Percentiles rank a stretch among this genome's conserved stretches.
These are phyloP conservation scores for Stichodactyla helianthus DNA, from an alignment of 64 coral and sea anemone species.

Conservation along the genomic window DNA sequence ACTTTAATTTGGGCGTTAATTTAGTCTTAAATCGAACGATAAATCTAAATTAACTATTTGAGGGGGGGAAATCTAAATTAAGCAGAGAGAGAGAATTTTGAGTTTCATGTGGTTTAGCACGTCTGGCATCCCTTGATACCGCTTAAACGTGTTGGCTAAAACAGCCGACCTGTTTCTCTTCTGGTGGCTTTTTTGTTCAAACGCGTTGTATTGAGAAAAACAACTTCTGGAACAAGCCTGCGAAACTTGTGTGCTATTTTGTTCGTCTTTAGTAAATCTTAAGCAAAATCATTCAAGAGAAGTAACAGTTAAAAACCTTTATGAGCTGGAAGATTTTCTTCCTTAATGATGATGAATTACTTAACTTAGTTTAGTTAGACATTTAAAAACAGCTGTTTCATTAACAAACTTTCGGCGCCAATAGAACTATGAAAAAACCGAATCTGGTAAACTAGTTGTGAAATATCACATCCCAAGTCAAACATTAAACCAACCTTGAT, in stretches of 20 bases:
- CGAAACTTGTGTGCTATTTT: neutral
- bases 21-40: too few relatives aligned
- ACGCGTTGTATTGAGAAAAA: neutral
- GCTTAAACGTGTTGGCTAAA: neutral
- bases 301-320: neutral
- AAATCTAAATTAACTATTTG: neutral
- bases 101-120: neutral
- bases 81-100: neutral
- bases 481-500: neutral
- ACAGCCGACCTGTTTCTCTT: neutral
- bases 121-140: neutral
- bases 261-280: neutral
- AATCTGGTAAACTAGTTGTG: neutral
- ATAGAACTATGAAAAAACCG: neutral
- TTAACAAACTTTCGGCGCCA: neutral
- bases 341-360: neutral
- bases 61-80: neutral
- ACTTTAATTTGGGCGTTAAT: too few relatives aligned
- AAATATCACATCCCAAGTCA: neutral
- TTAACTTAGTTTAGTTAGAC: neutral
- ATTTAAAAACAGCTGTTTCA: neutral
- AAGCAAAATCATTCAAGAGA: neutral
- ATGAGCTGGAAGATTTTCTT: neutral
- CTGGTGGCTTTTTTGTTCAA: constrained; percentile 10
- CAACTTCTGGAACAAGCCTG: neutral